phyloP scores from a whole-genome alignment of 2,888 invertebrate genomes.

The Eupithecia centaureata region DNA sequence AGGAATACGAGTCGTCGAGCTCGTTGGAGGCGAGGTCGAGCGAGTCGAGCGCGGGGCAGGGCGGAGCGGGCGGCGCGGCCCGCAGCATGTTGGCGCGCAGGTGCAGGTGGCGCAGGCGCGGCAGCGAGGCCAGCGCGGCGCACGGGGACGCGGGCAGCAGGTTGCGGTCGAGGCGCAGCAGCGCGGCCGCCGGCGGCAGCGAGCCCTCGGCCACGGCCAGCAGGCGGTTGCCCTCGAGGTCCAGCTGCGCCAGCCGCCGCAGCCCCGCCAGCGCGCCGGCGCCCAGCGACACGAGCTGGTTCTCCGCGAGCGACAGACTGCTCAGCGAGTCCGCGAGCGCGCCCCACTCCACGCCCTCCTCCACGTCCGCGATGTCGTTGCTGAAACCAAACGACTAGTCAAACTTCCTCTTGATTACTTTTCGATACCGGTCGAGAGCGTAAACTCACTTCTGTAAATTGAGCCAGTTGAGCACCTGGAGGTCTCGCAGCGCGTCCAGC shows the following conservation, averaged over 20 bases:
- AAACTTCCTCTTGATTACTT: not conserved
- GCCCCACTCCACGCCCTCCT: slow-evolving; percentile 86
- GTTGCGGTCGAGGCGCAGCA: slow-evolving; percentile 87
- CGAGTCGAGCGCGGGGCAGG: slow-evolving; percentile 88
- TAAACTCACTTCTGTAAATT: slow-evolving; percentile 89
- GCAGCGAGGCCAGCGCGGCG: slow-evolving; percentile 76
- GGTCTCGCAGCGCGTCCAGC: slow-evolving; percentile 85
- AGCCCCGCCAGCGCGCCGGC: slow-evolving; percentile 85
- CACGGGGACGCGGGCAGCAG: slow-evolving; percentile 85
- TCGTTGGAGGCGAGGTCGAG: slow-evolving; percentile 92
- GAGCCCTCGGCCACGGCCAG: slow-evolving; percentile 80
- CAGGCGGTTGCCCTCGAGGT: slow-evolving; percentile 88
- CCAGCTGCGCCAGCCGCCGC: slow-evolving; percentile 82
- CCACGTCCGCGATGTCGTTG: slow-evolving; percentile 85
- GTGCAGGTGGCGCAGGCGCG: slow-evolving; percentile 84
- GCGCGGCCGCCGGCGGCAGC: slow-evolving; percentile 85
- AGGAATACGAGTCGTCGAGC: slow-evolving; percentile 85
- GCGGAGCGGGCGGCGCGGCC: slow-evolving; percentile 54
- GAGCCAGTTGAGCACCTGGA: slow-evolving; percentile 89
- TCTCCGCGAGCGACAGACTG: slow-evolving; percentile 90
- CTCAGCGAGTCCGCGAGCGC: slow-evolving; percentile 87
- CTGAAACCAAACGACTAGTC: slow-evolving; percentile 70
- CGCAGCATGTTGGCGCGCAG: slow-evolving; percentile 75
- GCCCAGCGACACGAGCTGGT: slow-evolving; percentile 84
- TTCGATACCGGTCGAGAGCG: not conserved